These are phyloP conservation scores for Ceyx cyanopectus DNA, from an alignment of 2,113 vertebrate genomes.

Conservation along the genomic window DNA sequence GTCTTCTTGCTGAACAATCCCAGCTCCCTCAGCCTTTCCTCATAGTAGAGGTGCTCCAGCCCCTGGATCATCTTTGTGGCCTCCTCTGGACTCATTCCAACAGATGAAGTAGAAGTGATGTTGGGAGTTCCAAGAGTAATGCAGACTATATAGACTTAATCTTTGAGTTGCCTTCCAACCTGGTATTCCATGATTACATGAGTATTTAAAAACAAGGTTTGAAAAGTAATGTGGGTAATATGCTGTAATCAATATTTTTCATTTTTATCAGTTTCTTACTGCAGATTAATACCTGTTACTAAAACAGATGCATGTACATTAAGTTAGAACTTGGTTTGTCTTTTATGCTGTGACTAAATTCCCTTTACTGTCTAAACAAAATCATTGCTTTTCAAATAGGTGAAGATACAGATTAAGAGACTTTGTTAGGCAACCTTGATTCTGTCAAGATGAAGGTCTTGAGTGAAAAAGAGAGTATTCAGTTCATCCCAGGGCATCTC, in stretches of 20 bases:
- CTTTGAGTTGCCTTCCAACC: too few species aligned
- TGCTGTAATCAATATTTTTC: background rate
- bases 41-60: too few species aligned
- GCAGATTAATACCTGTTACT: background rate
- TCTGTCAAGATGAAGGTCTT: background rate
- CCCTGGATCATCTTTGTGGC: too few species aligned
- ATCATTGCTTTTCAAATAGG: background rate
- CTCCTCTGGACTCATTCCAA: too few species aligned
- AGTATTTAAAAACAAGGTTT: background rate
- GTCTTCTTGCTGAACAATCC: too few species aligned
- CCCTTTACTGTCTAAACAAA: background rate
- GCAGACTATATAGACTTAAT: background rate
- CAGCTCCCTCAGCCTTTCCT: too few species aligned
- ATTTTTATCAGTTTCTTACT: background rate
- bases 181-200: too few species aligned
- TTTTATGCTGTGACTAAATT: background rate
- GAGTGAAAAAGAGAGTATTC: background rate
- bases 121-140: background rate
- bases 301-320: background rate
- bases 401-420: background rate
- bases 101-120: background rate
- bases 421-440: background rate
- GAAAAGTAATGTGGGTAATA: background rate
- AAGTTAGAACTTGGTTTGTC: background rate
- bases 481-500: background rate